These are phyloP conservation scores for Eudyptes chrysolophus DNA, from an alignment of 2,113 vertebrate genomes.

Conservation along the genomic window DNA sequence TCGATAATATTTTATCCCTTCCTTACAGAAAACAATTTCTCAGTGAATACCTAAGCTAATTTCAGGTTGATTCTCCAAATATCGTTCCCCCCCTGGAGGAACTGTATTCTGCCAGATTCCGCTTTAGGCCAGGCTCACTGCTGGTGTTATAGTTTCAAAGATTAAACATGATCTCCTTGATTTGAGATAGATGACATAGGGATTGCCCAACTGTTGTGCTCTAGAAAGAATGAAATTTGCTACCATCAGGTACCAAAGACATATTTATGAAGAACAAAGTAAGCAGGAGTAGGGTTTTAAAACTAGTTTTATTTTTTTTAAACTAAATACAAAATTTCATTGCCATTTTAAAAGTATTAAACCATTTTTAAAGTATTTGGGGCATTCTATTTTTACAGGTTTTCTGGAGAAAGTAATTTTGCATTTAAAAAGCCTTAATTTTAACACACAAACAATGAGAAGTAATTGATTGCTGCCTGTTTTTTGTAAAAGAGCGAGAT, in stretches of 20 bases:
- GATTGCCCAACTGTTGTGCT: not conserved
- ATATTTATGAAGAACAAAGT: not conserved
- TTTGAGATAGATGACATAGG: not conserved
- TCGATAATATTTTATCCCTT: fast-evolving
- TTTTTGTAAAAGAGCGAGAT: not conserved
- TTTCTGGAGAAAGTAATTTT: not conserved
- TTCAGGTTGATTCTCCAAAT: not conserved
- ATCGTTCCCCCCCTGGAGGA: not conserved
- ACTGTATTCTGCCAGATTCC: not conserved
- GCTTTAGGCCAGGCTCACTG: not conserved
- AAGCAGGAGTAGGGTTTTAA: not conserved
- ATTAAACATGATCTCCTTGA: not conserved
- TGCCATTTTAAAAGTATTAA: not conserved
- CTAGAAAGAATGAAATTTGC: not conserved
- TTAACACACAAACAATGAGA: not conserved
- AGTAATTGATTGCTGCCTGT: not conserved
- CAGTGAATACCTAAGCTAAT: not conserved
- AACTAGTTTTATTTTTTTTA: not conserved
- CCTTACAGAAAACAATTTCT: not conserved
- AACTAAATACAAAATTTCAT: not conserved
- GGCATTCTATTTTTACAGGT: not conserved
- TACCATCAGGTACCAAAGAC: not conserved
- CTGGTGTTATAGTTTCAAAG: not conserved
- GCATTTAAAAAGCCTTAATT: not conserved
- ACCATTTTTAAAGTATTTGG: not conserved